A percentile compares a stretch with the other conserved stretches of the same genome.
Evolutionary conservation across 2,113 vertebrate species (phyloP).

Genomic region (Monopterus albus): DNA sequence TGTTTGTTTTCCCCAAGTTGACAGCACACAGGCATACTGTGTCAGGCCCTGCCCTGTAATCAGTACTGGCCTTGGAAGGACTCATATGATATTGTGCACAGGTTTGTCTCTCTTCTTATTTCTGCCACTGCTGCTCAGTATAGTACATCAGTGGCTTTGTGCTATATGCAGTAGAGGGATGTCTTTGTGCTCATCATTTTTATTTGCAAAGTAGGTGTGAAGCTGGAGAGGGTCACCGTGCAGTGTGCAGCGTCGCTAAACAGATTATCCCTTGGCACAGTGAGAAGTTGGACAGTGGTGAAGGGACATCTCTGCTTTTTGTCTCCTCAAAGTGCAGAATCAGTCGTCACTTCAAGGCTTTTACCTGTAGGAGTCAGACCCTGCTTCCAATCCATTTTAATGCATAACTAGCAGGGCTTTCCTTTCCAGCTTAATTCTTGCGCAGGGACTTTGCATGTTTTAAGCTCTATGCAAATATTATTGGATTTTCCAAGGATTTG

Average conservation of each 20-base stretch:
- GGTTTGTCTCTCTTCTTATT: conserved; percentile 28
- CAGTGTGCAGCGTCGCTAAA: conserved; percentile 44
- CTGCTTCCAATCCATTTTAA: conserved; percentile 84
- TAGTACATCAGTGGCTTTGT: conserved; percentile 44
- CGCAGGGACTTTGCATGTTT: conserved; percentile 87
- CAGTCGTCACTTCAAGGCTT: conserved; percentile 70
- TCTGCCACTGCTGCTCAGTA: conserved; percentile 17
- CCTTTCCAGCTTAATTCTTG: conserved; percentile 85
- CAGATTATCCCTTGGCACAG: conserved; percentile 61
- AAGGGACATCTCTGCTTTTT: conserved; percentile 71
- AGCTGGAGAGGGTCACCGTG: conserved; percentile 69
- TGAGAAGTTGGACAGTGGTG: conserved; percentile 67
- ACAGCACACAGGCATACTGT: conserved; percentile 76
- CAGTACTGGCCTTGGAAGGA: conserved; percentile 75
- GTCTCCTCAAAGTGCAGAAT: conserved; percentile 74
- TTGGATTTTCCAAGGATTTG: conserved; percentile 87
- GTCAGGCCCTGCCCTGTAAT: conserved; percentile 77
- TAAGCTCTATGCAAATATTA: conserved; percentile 89
- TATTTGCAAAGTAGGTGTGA: conserved; percentile 50
- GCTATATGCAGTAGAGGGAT: conserved; percentile 10
- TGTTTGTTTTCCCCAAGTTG: conserved; percentile 82
- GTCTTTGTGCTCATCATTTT: conserved; percentile 53
- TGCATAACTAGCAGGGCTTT: conserved; percentile 84
- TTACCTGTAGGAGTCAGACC: conserved; percentile 84
- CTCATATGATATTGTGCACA: conserved; percentile 44